A percentile compares a stretch with the other conserved stretches of the same genome.
phyloP scores from a whole-genome alignment of 2,888 invertebrate genomes.

The Encarsia formosa region DNA sequence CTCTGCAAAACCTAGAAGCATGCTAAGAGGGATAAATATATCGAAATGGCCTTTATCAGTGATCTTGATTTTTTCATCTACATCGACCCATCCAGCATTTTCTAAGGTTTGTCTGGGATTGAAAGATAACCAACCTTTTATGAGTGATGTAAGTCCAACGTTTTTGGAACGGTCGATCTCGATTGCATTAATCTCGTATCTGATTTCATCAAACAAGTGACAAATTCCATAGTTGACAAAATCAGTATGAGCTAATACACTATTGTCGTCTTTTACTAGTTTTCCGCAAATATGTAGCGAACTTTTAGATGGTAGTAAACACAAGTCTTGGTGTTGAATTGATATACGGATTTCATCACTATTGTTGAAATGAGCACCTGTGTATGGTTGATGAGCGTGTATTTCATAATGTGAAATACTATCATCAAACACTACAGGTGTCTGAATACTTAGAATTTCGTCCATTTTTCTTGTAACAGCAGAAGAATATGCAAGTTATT shows the following conservation, averaged over 20 bases:
- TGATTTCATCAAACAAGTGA: conserved; percentile 38
- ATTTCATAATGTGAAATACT: conserved; percentile 23
- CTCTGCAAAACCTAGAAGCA: conserved; percentile 37
- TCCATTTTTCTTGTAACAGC: not conserved
- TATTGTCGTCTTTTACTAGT: conserved; percentile 14
- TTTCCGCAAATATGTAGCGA: conserved; percentile 18
- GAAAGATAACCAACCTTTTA: not conserved
- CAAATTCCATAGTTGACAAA: conserved; percentile 34
- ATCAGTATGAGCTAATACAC: not conserved
- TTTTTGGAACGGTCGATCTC: too few species aligned
- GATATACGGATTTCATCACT: conserved; percentile 26
- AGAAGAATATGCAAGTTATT: not conserved
- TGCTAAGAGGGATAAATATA: conserved; percentile 39
- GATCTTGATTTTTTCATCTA: too few species aligned
- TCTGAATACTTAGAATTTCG: too few species aligned
- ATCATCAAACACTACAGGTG: too few species aligned
- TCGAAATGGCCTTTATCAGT: too few species aligned
- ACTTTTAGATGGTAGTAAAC: conserved; percentile 19
- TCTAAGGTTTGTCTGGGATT: not conserved
- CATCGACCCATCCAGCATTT: too few species aligned
- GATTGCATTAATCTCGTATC: conserved; percentile 39
- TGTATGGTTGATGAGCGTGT: conserved; percentile 20
- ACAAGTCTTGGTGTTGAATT: conserved; percentile 20
- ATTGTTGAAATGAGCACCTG: conserved; percentile 15
- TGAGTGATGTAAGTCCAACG: too few species aligned